Evolutionary conservation across 2,888 invertebrate species (phyloP), one percentile per base, ranked within the genome.

Genomic region (Lepidocyrtinus sp.): DNA sequence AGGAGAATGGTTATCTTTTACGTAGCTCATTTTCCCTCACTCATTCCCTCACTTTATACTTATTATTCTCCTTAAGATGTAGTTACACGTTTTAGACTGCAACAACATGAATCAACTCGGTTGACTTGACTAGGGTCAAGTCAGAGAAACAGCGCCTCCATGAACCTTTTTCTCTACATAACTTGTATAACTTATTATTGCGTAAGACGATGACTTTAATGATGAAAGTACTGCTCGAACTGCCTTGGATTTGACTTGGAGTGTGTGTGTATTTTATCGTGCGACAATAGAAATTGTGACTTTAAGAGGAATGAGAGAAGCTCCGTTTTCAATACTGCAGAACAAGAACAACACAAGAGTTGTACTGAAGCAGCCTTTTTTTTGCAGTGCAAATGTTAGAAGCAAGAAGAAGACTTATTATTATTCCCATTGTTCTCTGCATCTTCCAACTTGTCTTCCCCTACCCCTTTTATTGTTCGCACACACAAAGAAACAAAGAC

Each of bases 1-100:
- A 55, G 64, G 64, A 64, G 36, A 64, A 64, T n/a, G 64, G 64
- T 64, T 64, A 64, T 27, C 7, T 26, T n/a, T n/a, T n/a, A n/a
- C 12, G 15, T 24, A 12, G 22, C 62, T 36, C 36, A 36, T n/a
- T n/a, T n/a, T n/a, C n/a, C 5, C 55, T n/a, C 2, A n/a, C 55
- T 12, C 17, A 17, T 55, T 55, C n/a, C 55, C n/a, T 55, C 55
- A 36, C 36, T 36, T 12, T 36, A 36, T 55, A n/a, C n/a, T n/a
- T 55, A n/a, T 55, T n/a, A 9, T 17, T n/a, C 55, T 7, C 2
- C 17, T 15, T 55, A 55, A 55, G 55, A 55, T 55, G 55, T 55
- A 55, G 9, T 55, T 55, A 55, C 55, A 55, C 17, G 55, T 55
- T 17, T 55, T 5, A 2, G n/a, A 55, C 55, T 55, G 9, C 2